Conservation (phyloP, 2,797 vertebrate genomes). For the Prionace glauca region DNA sequence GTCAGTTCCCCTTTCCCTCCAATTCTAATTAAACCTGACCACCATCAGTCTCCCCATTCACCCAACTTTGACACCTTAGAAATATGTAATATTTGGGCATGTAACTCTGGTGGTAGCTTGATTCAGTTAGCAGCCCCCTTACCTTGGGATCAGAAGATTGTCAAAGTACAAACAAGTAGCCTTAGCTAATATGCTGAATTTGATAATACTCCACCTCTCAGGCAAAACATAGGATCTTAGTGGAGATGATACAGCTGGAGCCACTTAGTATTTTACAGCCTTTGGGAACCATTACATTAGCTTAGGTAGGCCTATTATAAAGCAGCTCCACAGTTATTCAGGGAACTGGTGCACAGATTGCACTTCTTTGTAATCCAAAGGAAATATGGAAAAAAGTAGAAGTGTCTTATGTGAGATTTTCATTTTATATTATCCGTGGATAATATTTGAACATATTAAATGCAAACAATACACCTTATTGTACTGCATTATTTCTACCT, state of each 20-base stretch:
- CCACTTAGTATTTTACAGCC: background rate
- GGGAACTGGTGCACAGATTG: background rate
- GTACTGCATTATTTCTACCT: background rate
- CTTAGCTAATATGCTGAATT: too few relatives aligned
- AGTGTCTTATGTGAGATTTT: background rate
- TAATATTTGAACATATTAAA: background rate
- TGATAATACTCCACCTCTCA: background rate
- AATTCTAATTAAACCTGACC: too few relatives aligned
- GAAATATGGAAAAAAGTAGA: background rate
- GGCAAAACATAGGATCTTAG: background rate
- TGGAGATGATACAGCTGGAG: background rate
- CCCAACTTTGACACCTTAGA: too few relatives aligned
- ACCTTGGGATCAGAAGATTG: background rate
- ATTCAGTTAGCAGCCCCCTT: background rate
- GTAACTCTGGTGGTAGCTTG: too few relatives aligned
- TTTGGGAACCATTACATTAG: background rate
- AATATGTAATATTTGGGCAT: too few relatives aligned
- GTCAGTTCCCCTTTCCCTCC: too few relatives aligned
- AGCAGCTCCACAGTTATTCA: background rate
- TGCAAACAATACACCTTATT: background rate
- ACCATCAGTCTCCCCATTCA: too few relatives aligned
- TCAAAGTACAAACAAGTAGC: background rate
- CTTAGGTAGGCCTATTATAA: background rate
- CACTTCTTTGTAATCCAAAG: background rate
- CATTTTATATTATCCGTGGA: background rate